Evolutionary conservation across 2,888 invertebrate species (phyloP), one percentile per base, ranked within the genome.

Genomic region (Spodoptera picta): DNA sequence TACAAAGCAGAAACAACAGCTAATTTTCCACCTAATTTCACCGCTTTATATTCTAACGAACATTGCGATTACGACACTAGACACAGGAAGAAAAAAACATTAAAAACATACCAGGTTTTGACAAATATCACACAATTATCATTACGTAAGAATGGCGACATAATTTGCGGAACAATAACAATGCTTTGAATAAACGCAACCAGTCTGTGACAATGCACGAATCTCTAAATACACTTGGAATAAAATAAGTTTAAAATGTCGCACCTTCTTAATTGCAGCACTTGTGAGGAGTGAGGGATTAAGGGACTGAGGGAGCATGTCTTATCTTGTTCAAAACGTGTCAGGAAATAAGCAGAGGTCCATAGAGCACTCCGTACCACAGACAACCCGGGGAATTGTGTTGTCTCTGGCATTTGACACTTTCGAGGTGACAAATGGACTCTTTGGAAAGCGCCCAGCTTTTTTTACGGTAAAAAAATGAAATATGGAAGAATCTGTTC

Each of bases 221-320:
- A 19, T 6, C 43, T 51, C 24, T 10, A 11, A 43, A 41, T 51
- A 70, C 41, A 45, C n/a, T 23, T 52, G 51, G 31, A 52, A 42
- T 45, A 55, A 58, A 46, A 43, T 31, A 44, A 61, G 61, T 55
- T 45, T 9, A 60, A 31, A 55, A 41, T 53, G 2, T 54, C 41
- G 48, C 61, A 14, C 42, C 50, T 58, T 31, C 57, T 43, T 73
- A 68, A 71, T 71, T 73, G 69, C 74, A 24, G 44, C 44, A n/a
- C 70, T 74, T 14, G 54, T 49, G 48, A 43, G 69, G 45, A 71
- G 70, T 68, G 74, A 36, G 43, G 27, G 27, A 27, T 4, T 68
- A 69, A 36, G 43, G 69, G 45, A 71, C 74, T 62, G 74, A 36
- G 43, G 46, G 41, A 19, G 14, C 69, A 58, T 73, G 70, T 45